Percentiles rank a stretch among this genome's conserved stretches.
Evolutionary conservation across 2,113 vertebrate species (phyloP).

Genomic region (Eolophus roseicapilla): DNA sequence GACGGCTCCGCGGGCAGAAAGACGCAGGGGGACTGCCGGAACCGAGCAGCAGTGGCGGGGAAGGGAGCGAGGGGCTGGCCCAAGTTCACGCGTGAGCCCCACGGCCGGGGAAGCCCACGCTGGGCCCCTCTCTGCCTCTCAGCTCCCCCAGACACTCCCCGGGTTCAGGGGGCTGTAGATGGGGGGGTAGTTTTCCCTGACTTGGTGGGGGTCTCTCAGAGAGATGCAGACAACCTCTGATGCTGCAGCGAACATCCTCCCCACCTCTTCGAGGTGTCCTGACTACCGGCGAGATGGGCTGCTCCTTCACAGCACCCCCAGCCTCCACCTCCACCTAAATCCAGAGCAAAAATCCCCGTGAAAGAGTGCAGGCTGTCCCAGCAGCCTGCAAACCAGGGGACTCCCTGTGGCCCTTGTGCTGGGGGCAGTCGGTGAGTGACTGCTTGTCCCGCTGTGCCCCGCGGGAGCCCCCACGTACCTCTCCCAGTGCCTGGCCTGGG

Average conservation of each 20-base stretch:
- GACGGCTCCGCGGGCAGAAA: neutral
- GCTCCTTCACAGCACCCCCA: fast-evolving
- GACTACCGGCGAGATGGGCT: neutral
- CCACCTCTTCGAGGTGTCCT: neutral
- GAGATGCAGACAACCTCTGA: neutral
- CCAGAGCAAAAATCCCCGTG: neutral
- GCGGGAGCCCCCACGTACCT: fast-evolving
- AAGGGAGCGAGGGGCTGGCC: neutral
- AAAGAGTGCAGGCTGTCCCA: fast-evolving
- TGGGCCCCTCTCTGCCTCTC: neutral
- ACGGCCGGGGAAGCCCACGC: fast-evolving
- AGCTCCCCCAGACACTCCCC: neutral
- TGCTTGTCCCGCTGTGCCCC: fast-evolving
- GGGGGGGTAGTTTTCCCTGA: fast-evolving
- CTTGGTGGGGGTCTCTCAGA: neutral
- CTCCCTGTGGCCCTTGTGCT: neutral
- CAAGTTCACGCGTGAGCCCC: fast-evolving
- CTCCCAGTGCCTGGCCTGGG: neutral
- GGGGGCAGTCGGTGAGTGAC: neutral
- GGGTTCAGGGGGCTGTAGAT: neutral
- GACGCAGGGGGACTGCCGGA: neutral
- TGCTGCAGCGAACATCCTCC: neutral
- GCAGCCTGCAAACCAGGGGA: neutral
- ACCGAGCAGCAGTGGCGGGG: fast-evolving
- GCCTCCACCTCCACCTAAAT: neutral